phyloP scores from a whole-genome alignment of 2,113 vertebrate genomes.

The Anarhynchus alexandrinus region DNA sequence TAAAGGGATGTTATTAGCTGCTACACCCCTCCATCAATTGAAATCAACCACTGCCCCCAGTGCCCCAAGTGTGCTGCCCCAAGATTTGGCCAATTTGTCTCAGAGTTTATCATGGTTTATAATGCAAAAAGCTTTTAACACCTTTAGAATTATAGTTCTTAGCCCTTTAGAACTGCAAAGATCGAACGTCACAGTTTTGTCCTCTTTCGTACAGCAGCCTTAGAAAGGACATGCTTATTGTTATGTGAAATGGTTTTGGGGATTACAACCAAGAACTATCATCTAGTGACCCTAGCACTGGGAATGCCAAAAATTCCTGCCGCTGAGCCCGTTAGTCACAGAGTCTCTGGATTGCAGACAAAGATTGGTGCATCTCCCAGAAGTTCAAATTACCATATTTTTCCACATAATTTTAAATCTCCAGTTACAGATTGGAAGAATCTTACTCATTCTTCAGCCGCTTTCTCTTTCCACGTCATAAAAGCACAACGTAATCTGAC shows the following conservation, averaged over 20 bases:
- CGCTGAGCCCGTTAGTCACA: background rate
- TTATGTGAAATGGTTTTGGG: background rate
- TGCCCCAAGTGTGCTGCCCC: background rate
- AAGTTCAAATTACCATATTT: background rate
- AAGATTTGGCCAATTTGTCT: background rate
- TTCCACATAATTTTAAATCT: background rate
- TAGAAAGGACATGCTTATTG: background rate
- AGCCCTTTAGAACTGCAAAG: background rate
- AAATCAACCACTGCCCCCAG: background rate
- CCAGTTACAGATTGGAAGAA: background rate
- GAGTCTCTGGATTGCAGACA: background rate
- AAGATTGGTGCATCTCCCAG: background rate
- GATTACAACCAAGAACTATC: background rate
- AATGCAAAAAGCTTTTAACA: background rate
- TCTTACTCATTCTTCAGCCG: background rate
- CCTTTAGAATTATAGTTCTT: background rate
- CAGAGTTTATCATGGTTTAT: background rate
- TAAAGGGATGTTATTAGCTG: background rate
- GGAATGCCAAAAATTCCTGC: background rate
- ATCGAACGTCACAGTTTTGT: background rate
- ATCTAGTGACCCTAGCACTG: background rate
- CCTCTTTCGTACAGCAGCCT: background rate
- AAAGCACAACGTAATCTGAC: background rate
- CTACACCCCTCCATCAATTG: background rate
- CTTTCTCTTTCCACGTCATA: background rate